Evolutionary conservation across 1,140 invertebrate species (phyloP), one percentile per base, ranked within the genome.

Genomic region (Panagrolaimus sp.): DNA sequence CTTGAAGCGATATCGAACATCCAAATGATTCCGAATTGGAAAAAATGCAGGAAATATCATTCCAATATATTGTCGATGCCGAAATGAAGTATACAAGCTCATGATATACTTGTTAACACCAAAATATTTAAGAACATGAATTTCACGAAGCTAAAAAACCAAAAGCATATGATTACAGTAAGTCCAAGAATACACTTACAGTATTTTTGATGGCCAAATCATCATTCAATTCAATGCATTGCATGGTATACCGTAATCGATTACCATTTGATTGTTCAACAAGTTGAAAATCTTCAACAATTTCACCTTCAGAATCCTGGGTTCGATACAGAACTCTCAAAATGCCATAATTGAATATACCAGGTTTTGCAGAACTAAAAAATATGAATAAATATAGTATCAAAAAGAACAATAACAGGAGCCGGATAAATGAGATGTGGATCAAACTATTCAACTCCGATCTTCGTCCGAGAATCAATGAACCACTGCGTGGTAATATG

Each of bases 221-320:
- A 24, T 58, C 52, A 1, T 58, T 58, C 17, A 58, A 26, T 28
- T 58, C 52, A 58, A 58, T 58, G 17, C 21, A 12, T 10, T 58
- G 52, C 52, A 58, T 58, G 10, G 28, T n/a, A 14, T 58, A 58
- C 17, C 17, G 52, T 58, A 58, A 58, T n/a, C 28, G 52, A n/a
- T 21, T 21, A 12, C 28, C 52, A 12, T 10, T n/a, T 12, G 15
- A 1, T 28, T 58, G 52, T 17, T 58, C 28, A 28, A 58, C 52
- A 21, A 58, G 28, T 12, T 58, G 28, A 24, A 26, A 26, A 21
- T 58, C 52, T 24, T 58, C 52, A 12, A 58, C 52, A 21, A 58
- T 21, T 21, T 10, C 52, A 1, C 17, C 17, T 38, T 38, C 32
- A 38, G 32, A 38, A 38, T 38, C 32, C 2, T 4, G 7, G 32